Evolutionary conservation across 2,113 vertebrate species (phyloP).

Genomic region (Psammodynastes pulverulentus): DNA sequence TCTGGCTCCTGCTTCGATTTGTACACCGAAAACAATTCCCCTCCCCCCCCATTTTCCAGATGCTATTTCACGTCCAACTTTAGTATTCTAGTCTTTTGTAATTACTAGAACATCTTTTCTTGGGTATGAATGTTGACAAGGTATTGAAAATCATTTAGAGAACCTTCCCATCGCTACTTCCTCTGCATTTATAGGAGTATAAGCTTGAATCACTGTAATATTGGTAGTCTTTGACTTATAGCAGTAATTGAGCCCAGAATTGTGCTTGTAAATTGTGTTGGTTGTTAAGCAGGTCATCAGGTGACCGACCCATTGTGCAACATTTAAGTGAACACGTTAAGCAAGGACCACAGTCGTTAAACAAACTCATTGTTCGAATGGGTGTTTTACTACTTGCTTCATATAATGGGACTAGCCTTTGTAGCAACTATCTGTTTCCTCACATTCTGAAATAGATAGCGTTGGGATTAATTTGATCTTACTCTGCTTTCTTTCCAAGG

Average conservation of each 20-base stretch:
- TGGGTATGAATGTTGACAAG: background rate
- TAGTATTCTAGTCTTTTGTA: background rate
- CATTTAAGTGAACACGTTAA: background rate
- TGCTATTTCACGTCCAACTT: background rate
- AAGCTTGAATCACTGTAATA: background rate
- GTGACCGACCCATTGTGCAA: background rate
- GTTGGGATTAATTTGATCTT: conserved; percentile 42
- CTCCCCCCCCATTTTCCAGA: background rate
- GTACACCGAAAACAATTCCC: background rate
- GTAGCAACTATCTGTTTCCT: background rate
- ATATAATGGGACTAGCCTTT: background rate
- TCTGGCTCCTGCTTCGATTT: background rate
- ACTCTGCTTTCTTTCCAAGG: conserved; percentile 49
- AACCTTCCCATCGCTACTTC: background rate
- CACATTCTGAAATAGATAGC: background rate
- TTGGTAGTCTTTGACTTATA: background rate
- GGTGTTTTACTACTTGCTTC: background rate
- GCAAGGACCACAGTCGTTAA: background rate
- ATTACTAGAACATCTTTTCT: background rate
- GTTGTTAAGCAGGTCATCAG: background rate
- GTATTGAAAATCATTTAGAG: background rate
- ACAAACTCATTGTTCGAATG: background rate
- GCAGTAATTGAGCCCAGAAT: background rate
- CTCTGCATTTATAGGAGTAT: background rate
- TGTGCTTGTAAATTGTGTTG: background rate